These are phyloP conservation scores for Troilus luridus DNA, from an alignment of 2,888 invertebrate species.

Conservation along the genomic window DNA sequence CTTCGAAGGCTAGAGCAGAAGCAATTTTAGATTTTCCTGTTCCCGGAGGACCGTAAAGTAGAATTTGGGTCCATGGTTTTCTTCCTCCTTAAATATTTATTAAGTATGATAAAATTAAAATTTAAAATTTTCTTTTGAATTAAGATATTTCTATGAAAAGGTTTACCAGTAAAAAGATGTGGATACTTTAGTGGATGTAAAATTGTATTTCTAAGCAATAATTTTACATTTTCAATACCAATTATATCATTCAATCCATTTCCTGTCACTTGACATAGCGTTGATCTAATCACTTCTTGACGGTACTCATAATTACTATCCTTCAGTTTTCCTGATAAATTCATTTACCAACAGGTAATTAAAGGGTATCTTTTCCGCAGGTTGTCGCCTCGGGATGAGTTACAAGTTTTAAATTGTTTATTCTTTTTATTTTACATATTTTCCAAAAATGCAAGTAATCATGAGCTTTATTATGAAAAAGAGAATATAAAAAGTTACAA, in stretches of 20 bases:
- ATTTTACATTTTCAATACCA: conserved; percentile 60
- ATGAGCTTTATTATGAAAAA: no score
- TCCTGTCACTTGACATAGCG: conserved; percentile 20
- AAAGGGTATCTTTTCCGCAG: no score
- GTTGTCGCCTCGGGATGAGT: no score
- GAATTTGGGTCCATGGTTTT: conserved; percentile 71
- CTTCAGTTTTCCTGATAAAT: neutral
- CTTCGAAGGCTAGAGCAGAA: conserved; percentile 71
- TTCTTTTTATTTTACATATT: no score
- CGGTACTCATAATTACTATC: conserved; percentile 25
- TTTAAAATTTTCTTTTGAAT: neutral
- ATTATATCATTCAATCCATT: conserved; percentile 57
- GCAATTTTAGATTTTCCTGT: conserved; percentile 71
- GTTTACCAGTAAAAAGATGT: conserved; percentile 59
- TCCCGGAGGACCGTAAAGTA: conserved; percentile 73
- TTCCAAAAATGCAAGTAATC: no score
- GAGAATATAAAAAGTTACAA: no score
- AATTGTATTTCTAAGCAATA: conserved; percentile 58
- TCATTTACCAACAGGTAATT: neutral
- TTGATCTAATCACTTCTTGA: conserved; percentile 28
- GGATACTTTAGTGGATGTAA: conserved; percentile 59
- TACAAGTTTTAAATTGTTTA: no score
- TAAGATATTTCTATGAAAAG: neutral
- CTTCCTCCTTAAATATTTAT: conserved; percentile 67
- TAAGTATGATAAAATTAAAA: neutral